Evolutionary conservation across 1,140 invertebrate genomes (phyloP).

Genomic region (Chironomus tepperi): DNA sequence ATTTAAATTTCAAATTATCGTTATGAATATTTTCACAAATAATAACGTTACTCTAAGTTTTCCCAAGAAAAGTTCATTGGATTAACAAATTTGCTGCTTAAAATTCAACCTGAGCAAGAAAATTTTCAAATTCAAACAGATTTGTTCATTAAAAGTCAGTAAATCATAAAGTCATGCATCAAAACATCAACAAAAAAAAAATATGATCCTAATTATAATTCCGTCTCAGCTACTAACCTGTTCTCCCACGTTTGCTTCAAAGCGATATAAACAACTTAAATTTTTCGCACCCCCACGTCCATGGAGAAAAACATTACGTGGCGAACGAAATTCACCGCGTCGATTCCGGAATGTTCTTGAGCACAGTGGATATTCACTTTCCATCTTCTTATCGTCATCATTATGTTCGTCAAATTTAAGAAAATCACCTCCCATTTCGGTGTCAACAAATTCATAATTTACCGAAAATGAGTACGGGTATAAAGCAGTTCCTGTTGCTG

Average conservation of each 20-base stretch:
- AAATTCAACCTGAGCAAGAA: too few species aligned
- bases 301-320: constrained; percentile 64
- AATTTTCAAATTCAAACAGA: too few species aligned
- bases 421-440: constrained; percentile 58
- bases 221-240: constrained; percentile 37
- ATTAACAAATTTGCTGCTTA: too few species aligned
- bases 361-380: constrained; percentile 32
- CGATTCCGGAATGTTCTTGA: constrained; percentile 40
- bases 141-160: too few species aligned
- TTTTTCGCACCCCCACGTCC: constrained; percentile 64
- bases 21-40: too few species aligned
- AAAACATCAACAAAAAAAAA: background rate
- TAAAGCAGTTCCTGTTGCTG: constrained; percentile 54
- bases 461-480: constrained; percentile 55
- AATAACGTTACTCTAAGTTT: too few species aligned
- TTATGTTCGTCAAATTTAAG: constrained; percentile 40
- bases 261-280: constrained; percentile 63
- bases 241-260: constrained; percentile 57
- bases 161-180: too few species aligned
- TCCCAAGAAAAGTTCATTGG: too few species aligned
- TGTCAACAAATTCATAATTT: constrained; percentile 79
- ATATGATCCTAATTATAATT: background rate
- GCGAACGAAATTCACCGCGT: constrained; percentile 38
- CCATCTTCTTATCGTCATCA: background rate
- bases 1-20: too few species aligned